Percentiles rank a stretch among this genome's conserved stretches.
These are phyloP conservation scores for Drosophila tanythrix DNA, from an alignment of 2,888 invertebrate species.

Conservation along the genomic window DNA sequence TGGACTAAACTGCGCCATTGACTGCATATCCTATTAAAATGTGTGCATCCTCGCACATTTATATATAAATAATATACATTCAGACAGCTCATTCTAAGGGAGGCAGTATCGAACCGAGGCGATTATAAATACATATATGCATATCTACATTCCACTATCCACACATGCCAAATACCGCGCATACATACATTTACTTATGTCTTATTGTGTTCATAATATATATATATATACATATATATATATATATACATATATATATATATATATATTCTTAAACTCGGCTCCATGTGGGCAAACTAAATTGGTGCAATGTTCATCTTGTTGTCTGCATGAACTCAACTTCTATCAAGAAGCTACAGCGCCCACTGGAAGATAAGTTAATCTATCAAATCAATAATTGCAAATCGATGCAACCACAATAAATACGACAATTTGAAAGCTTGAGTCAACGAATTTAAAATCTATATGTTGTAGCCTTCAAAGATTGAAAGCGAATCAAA, in stretches of 20 bases:
- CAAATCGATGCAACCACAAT: background rate
- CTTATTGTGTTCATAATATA: background rate
- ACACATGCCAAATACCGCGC: background rate
- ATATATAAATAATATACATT: background rate
- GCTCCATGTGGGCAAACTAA: background rate
- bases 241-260: background rate
- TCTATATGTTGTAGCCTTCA: background rate
- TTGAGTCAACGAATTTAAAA: background rate
- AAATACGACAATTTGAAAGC: background rate
- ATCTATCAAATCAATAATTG: background rate
- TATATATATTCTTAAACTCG: background rate
- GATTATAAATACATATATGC: background rate
- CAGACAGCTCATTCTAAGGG: background rate
- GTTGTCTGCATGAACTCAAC: background rate
- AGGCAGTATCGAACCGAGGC: background rate
- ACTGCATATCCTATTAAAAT: slow-evolving; percentile 2
- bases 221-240: no score
- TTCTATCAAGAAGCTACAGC: background rate
- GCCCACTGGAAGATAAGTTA: background rate
- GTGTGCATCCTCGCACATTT: background rate
- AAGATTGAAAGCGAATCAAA: background rate
- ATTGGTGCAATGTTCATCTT: background rate
- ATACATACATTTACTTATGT: background rate
- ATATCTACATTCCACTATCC: background rate
- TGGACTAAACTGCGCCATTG: slow-evolving; percentile 9